Percentiles rank a stretch among this genome's conserved stretches.
Evolutionary conservation across 2,888 invertebrate genomes (phyloP).

Genomic region (Pseudeuparius sepicola): DNA sequence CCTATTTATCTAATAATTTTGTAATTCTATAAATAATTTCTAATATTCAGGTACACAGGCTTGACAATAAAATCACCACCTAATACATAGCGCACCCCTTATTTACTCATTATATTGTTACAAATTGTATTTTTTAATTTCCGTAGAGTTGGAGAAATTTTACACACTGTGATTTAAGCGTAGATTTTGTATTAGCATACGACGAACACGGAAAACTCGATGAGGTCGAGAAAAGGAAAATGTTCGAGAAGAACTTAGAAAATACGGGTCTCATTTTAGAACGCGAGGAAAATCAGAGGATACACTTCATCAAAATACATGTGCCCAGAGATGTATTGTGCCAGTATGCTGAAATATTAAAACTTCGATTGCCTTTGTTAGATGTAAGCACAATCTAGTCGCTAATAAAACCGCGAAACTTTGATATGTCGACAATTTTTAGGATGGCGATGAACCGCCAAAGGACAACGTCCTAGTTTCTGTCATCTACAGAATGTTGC

Average conservation of each 20-base stretch:
- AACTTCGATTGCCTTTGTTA: conserved; percentile 68
- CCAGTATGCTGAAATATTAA: conserved; percentile 66
- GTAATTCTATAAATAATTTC: too few species aligned
- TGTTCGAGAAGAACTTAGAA: conserved; percentile 52
- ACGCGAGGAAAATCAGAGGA: conserved; percentile 49
- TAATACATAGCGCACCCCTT: too few species aligned
- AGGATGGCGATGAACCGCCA: conserved; percentile 25
- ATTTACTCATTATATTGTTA: too few species aligned
- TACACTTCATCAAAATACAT: conserved; percentile 63
- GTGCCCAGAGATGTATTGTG: conserved; percentile 60
- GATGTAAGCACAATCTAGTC: conserved; percentile 45
- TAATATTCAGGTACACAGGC: too few species aligned
- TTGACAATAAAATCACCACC: too few species aligned
- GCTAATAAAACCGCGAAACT: too few species aligned
- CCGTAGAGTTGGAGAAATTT: conserved; percentile 45
- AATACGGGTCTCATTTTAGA: conserved; percentile 53
- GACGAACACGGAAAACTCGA: conserved; percentile 33
- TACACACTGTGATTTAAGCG: conserved; percentile 42
- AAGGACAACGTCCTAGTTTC: conserved; percentile 25
- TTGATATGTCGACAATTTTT: conserved; percentile 12
- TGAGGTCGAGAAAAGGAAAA: conserved; percentile 41
- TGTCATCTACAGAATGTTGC: conserved; percentile 38
- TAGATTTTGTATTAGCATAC: conserved; percentile 57
- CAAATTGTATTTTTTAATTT: too few species aligned
- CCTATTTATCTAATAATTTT: too few species aligned